Percentiles rank a stretch among this genome's conserved stretches.
These are phyloP conservation scores for Tetheella fluctuosa DNA, from an alignment of 2,888 invertebrate genomes.

Conservation along the genomic window DNA sequence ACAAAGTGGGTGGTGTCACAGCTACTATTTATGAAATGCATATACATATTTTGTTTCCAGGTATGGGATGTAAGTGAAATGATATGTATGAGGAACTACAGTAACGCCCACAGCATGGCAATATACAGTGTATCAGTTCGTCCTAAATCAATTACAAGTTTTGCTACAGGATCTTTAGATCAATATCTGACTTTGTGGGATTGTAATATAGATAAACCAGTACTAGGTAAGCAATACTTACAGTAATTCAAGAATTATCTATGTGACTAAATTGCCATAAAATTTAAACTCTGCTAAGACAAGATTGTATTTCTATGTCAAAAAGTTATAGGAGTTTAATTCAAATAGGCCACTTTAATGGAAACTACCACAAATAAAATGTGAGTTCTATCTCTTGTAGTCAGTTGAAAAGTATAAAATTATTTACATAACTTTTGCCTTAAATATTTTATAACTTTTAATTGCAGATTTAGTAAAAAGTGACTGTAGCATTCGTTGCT, in stretches of 20 bases:
- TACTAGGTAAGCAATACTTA: conserved; percentile 52
- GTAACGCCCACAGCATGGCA: conserved; percentile 74
- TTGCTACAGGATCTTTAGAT: conserved; percentile 83
- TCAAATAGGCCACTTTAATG: too few species aligned
- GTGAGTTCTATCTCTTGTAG: neutral
- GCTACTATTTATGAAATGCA: neutral
- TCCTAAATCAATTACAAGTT: conserved; percentile 69
- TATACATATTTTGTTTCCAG: conserved; percentile 43
- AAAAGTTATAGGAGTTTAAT: too few species aligned
- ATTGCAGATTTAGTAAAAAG: conserved; percentile 66
- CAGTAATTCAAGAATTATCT: too few species aligned
- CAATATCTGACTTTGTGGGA: conserved; percentile 83
- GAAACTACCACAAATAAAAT: too few species aligned
- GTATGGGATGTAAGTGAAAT: conserved; percentile 80
- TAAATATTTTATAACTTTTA: conserved; percentile 12
- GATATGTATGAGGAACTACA: conserved; percentile 73
- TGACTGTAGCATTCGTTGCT: conserved; percentile 67
- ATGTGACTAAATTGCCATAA: too few species aligned
- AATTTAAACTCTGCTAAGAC: too few species aligned
- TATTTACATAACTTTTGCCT: too few species aligned
- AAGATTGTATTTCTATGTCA: too few species aligned
- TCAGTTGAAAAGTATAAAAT: neutral
- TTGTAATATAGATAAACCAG: conserved; percentile 61
- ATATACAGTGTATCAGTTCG: conserved; percentile 78
- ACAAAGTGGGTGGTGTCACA: too few species aligned